These are phyloP conservation scores for Parasteatoda tepidariorum DNA, from an alignment of 1,140 invertebrate genomes.

Conservation along the genomic window DNA sequence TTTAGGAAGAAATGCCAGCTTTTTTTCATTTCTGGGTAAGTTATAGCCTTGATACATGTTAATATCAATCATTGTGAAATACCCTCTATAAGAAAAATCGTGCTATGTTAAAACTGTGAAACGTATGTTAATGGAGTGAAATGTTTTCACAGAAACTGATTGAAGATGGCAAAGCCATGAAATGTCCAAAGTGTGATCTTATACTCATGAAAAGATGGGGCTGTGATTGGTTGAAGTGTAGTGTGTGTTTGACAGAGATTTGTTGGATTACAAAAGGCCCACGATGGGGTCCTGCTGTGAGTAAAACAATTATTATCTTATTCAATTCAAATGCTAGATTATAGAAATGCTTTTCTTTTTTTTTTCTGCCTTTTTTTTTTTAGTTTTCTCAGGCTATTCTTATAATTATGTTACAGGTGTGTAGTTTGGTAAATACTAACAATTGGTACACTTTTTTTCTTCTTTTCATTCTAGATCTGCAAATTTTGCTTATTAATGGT, in stretches of 20 bases:
- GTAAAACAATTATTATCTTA: constrained; percentile 56
- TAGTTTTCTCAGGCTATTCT: not conserved
- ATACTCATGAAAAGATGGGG: constrained; percentile 94
- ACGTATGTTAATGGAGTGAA: no score
- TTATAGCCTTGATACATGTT: no score
- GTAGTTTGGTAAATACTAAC: not conserved
- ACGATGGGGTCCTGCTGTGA: constrained; percentile 84
- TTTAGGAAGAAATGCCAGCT: no score
- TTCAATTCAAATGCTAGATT: not conserved
- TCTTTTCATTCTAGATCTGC: no score
- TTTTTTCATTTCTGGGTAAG: no score
- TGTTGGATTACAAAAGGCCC: constrained; percentile 93
- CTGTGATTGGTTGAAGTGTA: constrained; percentile 93
- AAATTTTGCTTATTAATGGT: no score
- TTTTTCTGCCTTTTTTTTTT: not conserved
- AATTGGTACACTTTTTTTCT: not conserved
- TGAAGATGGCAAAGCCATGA: constrained; percentile 83
- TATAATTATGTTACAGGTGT: not conserved
- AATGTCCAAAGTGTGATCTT: constrained; percentile 85
- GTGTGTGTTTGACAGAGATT: constrained; percentile 93
- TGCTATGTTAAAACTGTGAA: no score
- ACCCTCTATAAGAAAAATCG: no score
- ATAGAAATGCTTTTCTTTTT: not conserved
- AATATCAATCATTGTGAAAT: no score
- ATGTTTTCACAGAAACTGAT: constrained; percentile 77